phyloP scores from a whole-genome alignment of 1,140 invertebrate genomes.

The Monomorium pharaonis region DNA sequence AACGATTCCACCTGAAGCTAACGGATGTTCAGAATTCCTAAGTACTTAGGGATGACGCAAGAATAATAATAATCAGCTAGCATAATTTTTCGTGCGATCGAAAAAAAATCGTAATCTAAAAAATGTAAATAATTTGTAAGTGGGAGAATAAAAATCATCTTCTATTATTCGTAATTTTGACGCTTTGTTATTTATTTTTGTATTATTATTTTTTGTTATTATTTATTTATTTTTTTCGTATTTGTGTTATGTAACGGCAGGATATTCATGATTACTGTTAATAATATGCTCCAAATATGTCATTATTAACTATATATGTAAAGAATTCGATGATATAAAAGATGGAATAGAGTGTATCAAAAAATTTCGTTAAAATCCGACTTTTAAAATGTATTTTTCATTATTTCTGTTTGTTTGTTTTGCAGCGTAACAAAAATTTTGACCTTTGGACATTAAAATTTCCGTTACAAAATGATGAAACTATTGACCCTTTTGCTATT shows the following conservation, averaged over 20 bases:
- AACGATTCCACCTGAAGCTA: background rate
- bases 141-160: background rate
- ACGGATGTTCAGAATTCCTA: background rate
- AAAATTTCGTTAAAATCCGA: background rate
- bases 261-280: background rate
- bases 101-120: too few species aligned
- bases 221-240: background rate
- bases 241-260: background rate
- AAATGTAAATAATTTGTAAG: background rate
- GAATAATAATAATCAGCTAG: background rate
- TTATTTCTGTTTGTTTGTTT: conserved; percentile 49
- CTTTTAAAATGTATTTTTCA: background rate
- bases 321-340: background rate
- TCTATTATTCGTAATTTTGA: background rate
- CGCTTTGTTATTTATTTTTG: too few species aligned
- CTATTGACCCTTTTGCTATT: conserved; percentile 76
- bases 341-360: background rate
- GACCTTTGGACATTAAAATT: conserved; percentile 56
- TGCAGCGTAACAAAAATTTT: conserved; percentile 68
- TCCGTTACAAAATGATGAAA: conserved; percentile 76
- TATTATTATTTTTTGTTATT: too few species aligned
- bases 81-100: background rate
- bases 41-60: background rate
- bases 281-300: too few species aligned
- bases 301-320: background rate